These are phyloP conservation scores for Narcine bancroftii DNA, from an alignment of 2,113 vertebrate genomes.

Conservation along the genomic window DNA sequence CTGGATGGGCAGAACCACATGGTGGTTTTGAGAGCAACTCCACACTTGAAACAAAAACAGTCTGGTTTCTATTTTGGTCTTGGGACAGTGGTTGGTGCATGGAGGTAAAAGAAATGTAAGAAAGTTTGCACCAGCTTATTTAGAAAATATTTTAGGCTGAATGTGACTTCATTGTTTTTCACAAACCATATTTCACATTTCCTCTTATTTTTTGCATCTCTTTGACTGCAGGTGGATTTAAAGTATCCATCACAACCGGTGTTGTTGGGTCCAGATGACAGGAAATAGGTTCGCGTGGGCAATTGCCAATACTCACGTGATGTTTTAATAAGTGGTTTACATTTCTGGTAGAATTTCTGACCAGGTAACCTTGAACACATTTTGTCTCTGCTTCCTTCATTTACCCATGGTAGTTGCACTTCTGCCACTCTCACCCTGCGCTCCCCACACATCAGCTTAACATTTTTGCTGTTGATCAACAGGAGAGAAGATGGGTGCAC, in stretches of 20 bases:
- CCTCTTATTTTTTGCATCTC: neutral
- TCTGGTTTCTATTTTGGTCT: neutral
- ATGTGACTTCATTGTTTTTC: neutral
- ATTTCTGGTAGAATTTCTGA: too few relatives aligned
- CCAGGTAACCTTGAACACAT: too few relatives aligned
- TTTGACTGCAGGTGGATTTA: neutral
- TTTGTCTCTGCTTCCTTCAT: too few relatives aligned
- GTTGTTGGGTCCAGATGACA: neutral
- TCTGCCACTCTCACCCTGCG: too few relatives aligned
- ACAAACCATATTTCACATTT: neutral
- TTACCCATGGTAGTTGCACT: too few relatives aligned
- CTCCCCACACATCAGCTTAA: too few relatives aligned
- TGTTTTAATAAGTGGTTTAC: too few relatives aligned
- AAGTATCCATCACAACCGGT: neutral
- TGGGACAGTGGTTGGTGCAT: neutral
- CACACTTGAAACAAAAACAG: neutral
- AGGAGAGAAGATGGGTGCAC: too few relatives aligned
- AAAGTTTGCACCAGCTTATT: neutral
- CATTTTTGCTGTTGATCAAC: too few relatives aligned
- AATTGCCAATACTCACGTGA: too few relatives aligned
- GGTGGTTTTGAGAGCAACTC: too few relatives aligned
- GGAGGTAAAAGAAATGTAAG: neutral
- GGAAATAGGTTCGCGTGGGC: neutral
- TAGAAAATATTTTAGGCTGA: neutral
- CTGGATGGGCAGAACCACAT: too few relatives aligned